Conservation (phyloP, 2,888 invertebrate species). For the Nasonia oneida region DNA sequence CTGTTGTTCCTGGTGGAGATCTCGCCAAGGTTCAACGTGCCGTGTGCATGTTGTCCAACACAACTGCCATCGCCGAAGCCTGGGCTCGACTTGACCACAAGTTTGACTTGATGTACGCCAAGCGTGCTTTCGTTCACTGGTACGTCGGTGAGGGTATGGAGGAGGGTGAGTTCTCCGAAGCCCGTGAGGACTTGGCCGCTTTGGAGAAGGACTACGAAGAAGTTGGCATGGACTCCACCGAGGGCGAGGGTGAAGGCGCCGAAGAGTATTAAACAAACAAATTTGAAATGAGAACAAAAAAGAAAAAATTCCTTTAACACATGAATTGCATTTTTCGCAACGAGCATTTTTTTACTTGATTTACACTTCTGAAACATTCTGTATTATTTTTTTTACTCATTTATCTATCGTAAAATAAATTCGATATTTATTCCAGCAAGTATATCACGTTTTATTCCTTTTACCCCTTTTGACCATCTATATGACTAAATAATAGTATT, state of each 20-base stretch:
- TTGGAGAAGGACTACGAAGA: slow-evolving; percentile 87
- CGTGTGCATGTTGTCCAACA: slow-evolving; percentile 86
- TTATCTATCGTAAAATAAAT: slow-evolving; percentile 56
- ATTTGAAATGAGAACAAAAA: slow-evolving; percentile 33
- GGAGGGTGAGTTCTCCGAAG: slow-evolving; percentile 91
- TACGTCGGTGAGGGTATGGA: slow-evolving; percentile 92
- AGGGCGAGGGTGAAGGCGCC: slow-evolving; percentile 78
- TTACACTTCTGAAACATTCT: slow-evolving; percentile 58
- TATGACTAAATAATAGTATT: neutral
- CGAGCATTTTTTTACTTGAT: slow-evolving; percentile 60
- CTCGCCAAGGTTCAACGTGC: slow-evolving; percentile 83
- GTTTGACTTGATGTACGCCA: slow-evolving; percentile 86
- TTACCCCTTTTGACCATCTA: neutral
- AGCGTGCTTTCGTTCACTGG: slow-evolving; percentile 87
- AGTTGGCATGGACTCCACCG: slow-evolving; percentile 83
- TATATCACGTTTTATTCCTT: slow-evolving; percentile 6
- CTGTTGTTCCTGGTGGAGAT: slow-evolving; percentile 80
- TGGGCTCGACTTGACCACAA: slow-evolving; percentile 86
- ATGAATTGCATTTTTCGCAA: slow-evolving; percentile 57
- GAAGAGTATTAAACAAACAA: slow-evolving; percentile 68
- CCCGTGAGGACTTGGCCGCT: slow-evolving; percentile 88
- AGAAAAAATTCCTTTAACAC: slow-evolving; percentile 50
- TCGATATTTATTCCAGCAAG: slow-evolving; percentile 55
- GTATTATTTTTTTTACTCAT: slow-evolving; percentile 60
- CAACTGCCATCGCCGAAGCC: slow-evolving; percentile 85